Conservation (phyloP, 2,888 invertebrate species). For the Caenorhabditis virilis region DNA sequence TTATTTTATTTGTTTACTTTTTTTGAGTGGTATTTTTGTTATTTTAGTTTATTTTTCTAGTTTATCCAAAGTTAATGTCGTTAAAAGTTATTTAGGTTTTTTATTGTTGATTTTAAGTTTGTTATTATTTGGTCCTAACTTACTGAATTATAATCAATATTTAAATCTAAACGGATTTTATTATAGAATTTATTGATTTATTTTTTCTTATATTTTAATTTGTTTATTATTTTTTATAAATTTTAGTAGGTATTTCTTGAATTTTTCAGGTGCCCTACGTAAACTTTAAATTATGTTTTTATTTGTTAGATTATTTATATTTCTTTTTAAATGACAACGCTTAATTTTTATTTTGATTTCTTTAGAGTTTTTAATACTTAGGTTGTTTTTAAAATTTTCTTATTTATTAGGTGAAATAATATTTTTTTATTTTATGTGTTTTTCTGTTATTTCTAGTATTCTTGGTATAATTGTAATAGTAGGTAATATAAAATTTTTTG, state of each 20-base stretch:
- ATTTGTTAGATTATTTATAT: constrained; percentile 56
- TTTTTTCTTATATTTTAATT: constrained; percentile 42
- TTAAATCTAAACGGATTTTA: constrained; percentile 70
- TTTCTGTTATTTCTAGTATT: constrained; percentile 56
- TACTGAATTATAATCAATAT: constrained; percentile 13
- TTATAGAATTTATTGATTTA: constrained; percentile 43
- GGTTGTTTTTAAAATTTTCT: constrained; percentile 48
- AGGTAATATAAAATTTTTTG: constrained; percentile 54
- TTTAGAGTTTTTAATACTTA: constrained; percentile 54
- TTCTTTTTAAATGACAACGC: constrained; percentile 56
- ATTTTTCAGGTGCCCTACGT: constrained; percentile 56
- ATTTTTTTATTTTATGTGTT: constrained; percentile 59
- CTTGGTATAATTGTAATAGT: constrained; percentile 54
- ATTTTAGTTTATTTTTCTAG: constrained; percentile 58
- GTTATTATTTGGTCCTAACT: constrained; percentile 23
- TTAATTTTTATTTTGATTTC: constrained; percentile 60
- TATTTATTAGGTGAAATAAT: constrained; percentile 33
- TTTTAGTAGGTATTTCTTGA: constrained; percentile 56
- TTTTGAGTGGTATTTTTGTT: constrained; percentile 57
- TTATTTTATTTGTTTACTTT: constrained; percentile 57
- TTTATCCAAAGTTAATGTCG: constrained; percentile 46
- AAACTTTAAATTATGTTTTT: constrained; percentile 56
- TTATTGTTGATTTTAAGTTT: constrained; percentile 25
- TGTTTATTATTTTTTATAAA: constrained; percentile 71
- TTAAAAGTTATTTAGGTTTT: constrained; percentile 35